These are phyloP conservation scores for Timema cristinae DNA, from an alignment of 2,888 invertebrate genomes.

Conservation along the genomic window DNA sequence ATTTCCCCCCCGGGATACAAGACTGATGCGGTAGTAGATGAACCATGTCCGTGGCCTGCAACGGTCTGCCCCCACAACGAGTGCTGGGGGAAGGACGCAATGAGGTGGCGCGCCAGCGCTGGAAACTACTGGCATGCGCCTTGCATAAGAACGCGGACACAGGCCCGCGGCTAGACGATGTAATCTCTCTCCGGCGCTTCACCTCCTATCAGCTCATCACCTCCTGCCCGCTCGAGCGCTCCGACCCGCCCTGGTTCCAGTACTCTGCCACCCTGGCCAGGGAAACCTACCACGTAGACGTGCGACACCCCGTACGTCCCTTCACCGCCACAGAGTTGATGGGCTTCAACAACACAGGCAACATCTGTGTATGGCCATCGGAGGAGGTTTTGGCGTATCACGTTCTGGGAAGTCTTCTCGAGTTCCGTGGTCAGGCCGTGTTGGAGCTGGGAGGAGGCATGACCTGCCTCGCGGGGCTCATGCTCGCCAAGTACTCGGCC, in stretches of 20 bases:
- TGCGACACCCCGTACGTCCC: constrained; percentile 57
- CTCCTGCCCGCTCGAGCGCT: constrained; percentile 41
- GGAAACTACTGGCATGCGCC: constrained; percentile 66
- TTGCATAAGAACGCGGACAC: constrained; percentile 39
- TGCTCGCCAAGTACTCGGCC: constrained; percentile 63
- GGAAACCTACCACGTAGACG: constrained; percentile 51
- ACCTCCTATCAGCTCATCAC: constrained; percentile 56
- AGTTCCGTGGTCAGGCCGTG: constrained; percentile 63
- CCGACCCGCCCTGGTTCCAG: constrained; percentile 52
- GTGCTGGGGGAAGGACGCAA: constrained; percentile 35
- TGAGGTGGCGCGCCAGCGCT: constrained; percentile 60
- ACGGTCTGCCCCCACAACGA: constrained; percentile 21
- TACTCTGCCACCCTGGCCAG: constrained; percentile 52
- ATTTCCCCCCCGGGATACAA: no score
- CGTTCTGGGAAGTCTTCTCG: constrained; percentile 57
- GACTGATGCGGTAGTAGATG: neutral
- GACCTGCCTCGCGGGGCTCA: constrained; percentile 75
- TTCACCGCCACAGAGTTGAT: constrained; percentile 67
- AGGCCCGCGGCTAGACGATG: constrained; percentile 39
- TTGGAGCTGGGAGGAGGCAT: constrained; percentile 81
- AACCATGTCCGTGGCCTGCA: constrained; percentile 25
- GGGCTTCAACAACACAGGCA: constrained; percentile 80
- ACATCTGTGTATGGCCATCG: constrained; percentile 76
- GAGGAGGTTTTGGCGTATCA: constrained; percentile 71
- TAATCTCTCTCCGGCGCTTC: constrained; percentile 55